These are phyloP conservation scores for Agonopterix alstromeriana DNA, from an alignment of 2,888 invertebrate genomes.

Conservation along the genomic window DNA sequence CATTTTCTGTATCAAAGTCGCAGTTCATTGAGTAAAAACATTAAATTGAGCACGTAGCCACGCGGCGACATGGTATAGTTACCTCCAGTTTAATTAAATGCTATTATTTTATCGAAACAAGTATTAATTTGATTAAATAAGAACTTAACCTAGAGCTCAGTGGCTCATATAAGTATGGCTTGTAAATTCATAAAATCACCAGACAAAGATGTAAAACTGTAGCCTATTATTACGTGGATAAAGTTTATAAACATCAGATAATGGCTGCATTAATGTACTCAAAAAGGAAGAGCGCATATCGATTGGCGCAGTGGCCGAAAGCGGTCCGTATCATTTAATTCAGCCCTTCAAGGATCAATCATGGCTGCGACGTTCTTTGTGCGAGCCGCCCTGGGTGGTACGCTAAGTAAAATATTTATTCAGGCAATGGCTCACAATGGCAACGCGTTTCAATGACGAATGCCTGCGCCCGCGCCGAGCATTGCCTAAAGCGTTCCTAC, in stretches of 20 bases:
- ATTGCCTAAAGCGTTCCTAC: slow-evolving; percentile 3
- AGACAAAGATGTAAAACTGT: too few species aligned
- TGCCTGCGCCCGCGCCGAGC: slow-evolving; percentile 12
- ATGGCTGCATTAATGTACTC: too few species aligned
- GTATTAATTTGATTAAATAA: too few species aligned
- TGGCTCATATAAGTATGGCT: too few species aligned
- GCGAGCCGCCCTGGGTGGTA: slow-evolving; percentile 63
- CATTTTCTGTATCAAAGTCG: slow-evolving; percentile 1
- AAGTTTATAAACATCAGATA: too few species aligned
- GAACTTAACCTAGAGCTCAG: too few species aligned
- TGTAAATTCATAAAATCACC: too few species aligned
- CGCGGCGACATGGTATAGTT: too few species aligned
- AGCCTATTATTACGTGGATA: too few species aligned
- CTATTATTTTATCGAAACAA: too few species aligned
- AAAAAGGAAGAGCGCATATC: not conserved
- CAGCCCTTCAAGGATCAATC: slow-evolving; percentile 68
- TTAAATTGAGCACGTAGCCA: not conserved
- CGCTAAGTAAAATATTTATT: slow-evolving; percentile 70
- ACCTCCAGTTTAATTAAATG: too few species aligned
- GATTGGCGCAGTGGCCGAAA: slow-evolving; percentile 12
- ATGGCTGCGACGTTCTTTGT: slow-evolving; percentile 38
- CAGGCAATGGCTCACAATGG: slow-evolving; percentile 60
- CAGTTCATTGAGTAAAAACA: not conserved
- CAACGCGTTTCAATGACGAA: slow-evolving; percentile 64
- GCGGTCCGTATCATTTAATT: slow-evolving; percentile 32